Evolutionary conservation across 2,113 vertebrate genomes (phyloP).

Genomic region (Amblyopsis rosae): DNA sequence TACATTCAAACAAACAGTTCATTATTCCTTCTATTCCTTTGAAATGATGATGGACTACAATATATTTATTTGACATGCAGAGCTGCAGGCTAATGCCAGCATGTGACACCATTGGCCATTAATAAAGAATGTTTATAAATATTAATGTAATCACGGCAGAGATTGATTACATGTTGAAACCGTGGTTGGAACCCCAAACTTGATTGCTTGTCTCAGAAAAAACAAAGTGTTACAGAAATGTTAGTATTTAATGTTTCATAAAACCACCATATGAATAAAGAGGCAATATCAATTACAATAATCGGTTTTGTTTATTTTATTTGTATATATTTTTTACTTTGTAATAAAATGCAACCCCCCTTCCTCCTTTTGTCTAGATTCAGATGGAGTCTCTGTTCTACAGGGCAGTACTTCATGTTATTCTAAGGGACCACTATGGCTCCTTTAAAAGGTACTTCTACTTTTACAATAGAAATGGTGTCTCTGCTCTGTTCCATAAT

Average conservation of each 20-base stretch:
- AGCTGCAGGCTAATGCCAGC: conserved; percentile 38
- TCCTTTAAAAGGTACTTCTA: conserved; percentile 84
- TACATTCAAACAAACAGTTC: conserved; percentile 22
- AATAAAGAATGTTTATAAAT: conserved; percentile 70
- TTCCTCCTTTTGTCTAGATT: conserved; percentile 75
- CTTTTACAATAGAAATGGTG: background rate
- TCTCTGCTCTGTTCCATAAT: background rate
- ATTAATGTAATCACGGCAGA: conserved; percentile 65
- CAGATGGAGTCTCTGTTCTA: conserved; percentile 94
- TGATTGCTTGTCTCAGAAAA: conserved; percentile 44
- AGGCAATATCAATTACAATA: background rate
- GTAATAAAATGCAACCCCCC: background rate
- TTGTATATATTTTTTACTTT: background rate
- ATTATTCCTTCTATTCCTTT: conserved; percentile 43
- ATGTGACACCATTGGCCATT: conserved; percentile 43
- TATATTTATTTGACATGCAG: conserved; percentile 45
- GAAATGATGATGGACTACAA: conserved; percentile 30
- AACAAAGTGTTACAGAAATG: conserved; percentile 37
- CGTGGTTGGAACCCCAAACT: conserved; percentile 25
- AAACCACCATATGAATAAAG: background rate
- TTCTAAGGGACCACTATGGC: conserved; percentile 89
- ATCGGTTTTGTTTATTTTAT: conserved; percentile 10
- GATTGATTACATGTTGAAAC: conserved; percentile 47
- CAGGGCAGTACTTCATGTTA: conserved; percentile 93
- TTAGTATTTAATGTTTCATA: conserved; percentile 9